Base-by-base conservation (phyloP, 1,140 invertebrate genomes). In the Drosophila gunungcola region DNA sequence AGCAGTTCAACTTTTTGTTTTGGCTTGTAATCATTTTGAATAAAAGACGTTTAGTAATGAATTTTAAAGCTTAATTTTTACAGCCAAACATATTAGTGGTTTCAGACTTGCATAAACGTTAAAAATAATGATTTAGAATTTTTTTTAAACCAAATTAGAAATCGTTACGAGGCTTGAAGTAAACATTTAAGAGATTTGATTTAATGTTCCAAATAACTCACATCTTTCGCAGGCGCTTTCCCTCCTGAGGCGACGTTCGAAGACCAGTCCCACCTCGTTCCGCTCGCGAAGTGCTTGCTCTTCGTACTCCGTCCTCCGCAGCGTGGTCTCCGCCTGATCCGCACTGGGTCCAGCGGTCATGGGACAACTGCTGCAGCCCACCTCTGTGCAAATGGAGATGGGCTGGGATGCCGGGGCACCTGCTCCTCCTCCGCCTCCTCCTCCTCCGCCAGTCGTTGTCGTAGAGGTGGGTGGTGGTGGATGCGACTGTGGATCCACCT, bases 351-450 rank as follows among this genome's bases (percentile, higher is more conserved):
- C 73, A 29, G 79, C 41, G 38, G 43, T 41, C 51, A 84, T 57
- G 3, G 91, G 79, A 21, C 84, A 91, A 57, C 88, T 91, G 39
- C 68, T 88, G 65, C 83, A 92, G 29, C 88, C 90, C 41, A 91
- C 76, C 56, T 92, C 91, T 41, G 85, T 88, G 62, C 82, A 91
- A 12, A 91, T 86, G 45, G 91, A 78, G 51, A 86, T 86, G 39
- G 75, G 57, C 49, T 81, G 56, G 12, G 61, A 52, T 34, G 56
- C 74, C n/a, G 45, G 64, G 21, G 54, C 36, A 49, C 39, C 64
- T 42, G 52, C 5, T 4, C 56, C 43, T 43, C 58, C 57, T 38
- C 45, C 49, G 25, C 53, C 39, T 12, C 45, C 67, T 34, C 73
- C 49, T 10, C 46, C 48, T 12, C 60, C 16, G 3, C 13, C 42